Percentiles rank a stretch among this genome's conserved stretches.
Evolutionary conservation across 2,113 vertebrate genomes (phyloP).

Genomic region (Callorhinus ursinus): DNA sequence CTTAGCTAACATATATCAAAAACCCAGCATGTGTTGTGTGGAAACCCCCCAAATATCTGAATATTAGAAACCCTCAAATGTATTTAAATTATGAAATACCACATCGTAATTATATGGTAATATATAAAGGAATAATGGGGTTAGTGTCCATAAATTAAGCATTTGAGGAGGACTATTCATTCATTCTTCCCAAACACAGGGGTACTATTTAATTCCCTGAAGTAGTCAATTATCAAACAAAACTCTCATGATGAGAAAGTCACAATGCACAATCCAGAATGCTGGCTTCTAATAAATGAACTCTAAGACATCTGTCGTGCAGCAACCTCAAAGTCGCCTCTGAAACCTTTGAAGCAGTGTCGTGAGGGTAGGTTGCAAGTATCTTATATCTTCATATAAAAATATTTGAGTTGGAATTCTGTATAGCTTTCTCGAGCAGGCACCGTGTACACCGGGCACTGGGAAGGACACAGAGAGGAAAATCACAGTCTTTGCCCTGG

Average conservation of each 20-base stretch:
- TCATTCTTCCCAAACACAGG: constrained; percentile 13
- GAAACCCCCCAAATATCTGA: constrained; percentile 5
- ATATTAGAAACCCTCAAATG: constrained; percentile 41
- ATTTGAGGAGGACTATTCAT: constrained; percentile 39
- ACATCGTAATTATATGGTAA: constrained; percentile 37
- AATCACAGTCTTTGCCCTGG: background rate
- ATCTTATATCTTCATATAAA: constrained; percentile 6
- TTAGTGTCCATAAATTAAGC: constrained; percentile 54
- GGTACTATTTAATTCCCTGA: constrained; percentile 47
- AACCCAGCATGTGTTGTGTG: constrained; percentile 17
- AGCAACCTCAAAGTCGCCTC: constrained; percentile 40
- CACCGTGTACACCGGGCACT: background rate
- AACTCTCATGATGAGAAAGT: constrained; percentile 42
- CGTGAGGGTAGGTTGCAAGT: background rate
- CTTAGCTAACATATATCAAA: constrained; percentile 64
- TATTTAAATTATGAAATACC: constrained; percentile 60
- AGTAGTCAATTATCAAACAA: constrained; percentile 64
- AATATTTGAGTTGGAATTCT: constrained; percentile 27
- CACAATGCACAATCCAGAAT: constrained; percentile 1
- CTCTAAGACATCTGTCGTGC: constrained; percentile 31
- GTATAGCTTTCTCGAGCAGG: background rate
- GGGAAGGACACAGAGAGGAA: background rate
- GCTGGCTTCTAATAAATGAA: constrained; percentile 37
- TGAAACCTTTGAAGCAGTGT: constrained; percentile 41
- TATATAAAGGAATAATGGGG: constrained; percentile 54